A percentile compares a stretch with the other conserved stretches of the same genome.
Evolutionary conservation across 2,888 invertebrate species (phyloP).

Genomic region (Shargacucullia verbasci): DNA sequence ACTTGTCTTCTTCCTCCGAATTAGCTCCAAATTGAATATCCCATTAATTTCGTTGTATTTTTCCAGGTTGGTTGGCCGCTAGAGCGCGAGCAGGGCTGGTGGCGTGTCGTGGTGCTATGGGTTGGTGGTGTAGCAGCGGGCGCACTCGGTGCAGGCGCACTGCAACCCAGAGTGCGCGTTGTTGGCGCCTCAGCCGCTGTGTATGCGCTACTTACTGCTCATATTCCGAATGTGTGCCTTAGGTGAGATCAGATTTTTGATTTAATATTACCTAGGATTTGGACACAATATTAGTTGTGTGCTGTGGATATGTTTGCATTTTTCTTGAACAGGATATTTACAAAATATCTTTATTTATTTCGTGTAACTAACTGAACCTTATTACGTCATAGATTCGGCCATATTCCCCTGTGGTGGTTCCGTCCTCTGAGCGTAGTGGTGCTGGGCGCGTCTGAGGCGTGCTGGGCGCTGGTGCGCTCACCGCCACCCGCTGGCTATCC

Average conservation of each 20-base stretch:
- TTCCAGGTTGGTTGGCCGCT: conserved; percentile 87
- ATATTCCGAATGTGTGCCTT: conserved; percentile 94
- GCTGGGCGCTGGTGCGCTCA: conserved; percentile 78
- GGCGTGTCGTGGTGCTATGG: conserved; percentile 92
- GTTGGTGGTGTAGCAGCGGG: conserved; percentile 93
- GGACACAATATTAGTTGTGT: too few relatives aligned
- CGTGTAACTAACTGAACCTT: neutral
- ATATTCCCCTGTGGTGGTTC: conserved; percentile 86
- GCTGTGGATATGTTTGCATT: too few relatives aligned
- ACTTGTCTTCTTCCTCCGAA: too few relatives aligned
- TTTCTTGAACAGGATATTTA: too few relatives aligned
- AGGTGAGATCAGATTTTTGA: conserved; percentile 63
- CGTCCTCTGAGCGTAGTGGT: conserved; percentile 90
- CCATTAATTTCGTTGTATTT: neutral
- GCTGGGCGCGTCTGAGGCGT: conserved; percentile 90
- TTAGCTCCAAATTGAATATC: neutral
- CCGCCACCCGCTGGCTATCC: conserved; percentile 34
- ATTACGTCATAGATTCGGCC: conserved; percentile 69
- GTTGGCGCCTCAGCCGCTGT: conserved; percentile 97
- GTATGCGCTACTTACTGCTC: conserved; percentile 95
- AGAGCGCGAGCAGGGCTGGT: conserved; percentile 93
- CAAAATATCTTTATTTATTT: too few relatives aligned
- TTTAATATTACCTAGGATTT: neutral
- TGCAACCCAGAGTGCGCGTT: conserved; percentile 93
- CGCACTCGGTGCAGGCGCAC: conserved; percentile 92